Conservation (phyloP, 2,113 vertebrate genomes). For the Petrocephalus microphthalmus region DNA sequence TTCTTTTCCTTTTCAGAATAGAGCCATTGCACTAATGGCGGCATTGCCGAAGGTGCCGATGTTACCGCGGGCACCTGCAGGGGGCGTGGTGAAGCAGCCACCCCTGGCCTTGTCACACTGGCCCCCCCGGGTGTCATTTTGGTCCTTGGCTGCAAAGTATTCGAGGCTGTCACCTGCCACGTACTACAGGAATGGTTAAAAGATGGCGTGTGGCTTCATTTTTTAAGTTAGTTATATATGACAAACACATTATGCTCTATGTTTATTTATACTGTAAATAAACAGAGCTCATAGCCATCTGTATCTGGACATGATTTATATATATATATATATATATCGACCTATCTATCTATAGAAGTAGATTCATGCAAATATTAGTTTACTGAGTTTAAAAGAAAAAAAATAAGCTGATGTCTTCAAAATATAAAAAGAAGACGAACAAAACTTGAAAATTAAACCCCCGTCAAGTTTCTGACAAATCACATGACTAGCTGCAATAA, state of each 20-base stretch:
- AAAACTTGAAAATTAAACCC: conserved; percentile 12
- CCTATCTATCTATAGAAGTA: conserved; percentile 18
- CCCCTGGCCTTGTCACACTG: not conserved
- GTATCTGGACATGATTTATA: not conserved
- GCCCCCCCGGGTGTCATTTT: not conserved
- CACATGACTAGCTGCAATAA: conserved; percentile 29
- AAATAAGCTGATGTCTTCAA: conserved; percentile 17
- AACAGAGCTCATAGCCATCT: not conserved
- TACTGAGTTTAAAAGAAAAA: not conserved
- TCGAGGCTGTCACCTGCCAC: not conserved
- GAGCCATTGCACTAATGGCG: not conserved
- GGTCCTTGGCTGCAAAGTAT: conserved; percentile 2
- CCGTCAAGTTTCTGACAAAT: conserved; percentile 21
- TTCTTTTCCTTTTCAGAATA: not conserved
- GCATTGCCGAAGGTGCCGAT: not conserved
- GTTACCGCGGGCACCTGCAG: not conserved
- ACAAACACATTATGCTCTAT: not conserved
- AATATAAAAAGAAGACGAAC: conserved; percentile 18
- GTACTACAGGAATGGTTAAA: conserved; percentile 1
- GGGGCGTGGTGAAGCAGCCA: not conserved
- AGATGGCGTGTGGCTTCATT: not conserved
- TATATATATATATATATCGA: not conserved
- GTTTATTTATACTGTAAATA: conserved; percentile 8
- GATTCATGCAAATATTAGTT: conserved; percentile 14
- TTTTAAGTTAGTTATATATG: not conserved